Base-by-base conservation (phyloP, 1,140 invertebrate genomes). In the Neodiprion fabricii region DNA sequence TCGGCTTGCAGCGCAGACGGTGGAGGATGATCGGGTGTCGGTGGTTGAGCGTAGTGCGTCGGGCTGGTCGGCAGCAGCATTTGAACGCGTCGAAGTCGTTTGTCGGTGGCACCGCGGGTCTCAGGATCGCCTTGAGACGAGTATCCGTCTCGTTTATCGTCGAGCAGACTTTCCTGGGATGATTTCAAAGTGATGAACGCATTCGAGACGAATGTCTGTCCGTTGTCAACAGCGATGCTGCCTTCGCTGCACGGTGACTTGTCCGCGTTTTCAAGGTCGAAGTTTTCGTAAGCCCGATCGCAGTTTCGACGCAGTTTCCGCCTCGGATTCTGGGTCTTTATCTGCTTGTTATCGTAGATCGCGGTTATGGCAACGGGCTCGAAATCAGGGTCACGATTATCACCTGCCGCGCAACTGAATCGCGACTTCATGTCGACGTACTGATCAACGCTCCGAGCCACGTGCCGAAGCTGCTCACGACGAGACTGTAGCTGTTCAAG, bases 1-100 rank as follows among this genome's bases (percentile, higher is more conserved):
- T 96, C 94, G 0, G 97, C 97, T 79, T 96, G 95, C 78, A 92
- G 91, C 8, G 96, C 95, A n/a, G 95, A 96, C 0, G 97, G 97
- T 8, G 97, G 97, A 7, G 96, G 96, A 89, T 97, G 96, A 82
- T 98, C 96, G 0, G 97, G 96, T 5, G 96, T 98, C 0, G 96
- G 96, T 7, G 96, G 96, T 88, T 98, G 96, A 70, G 93, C 91
- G 81, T 97, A 97, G 82, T 97, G 95, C 7, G 95, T 96, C 1
- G 96, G 96, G 77, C 95, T 96, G 47, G 91, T 87, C 1, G 92
- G 92, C 74, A 91, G 79, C 67, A 93, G 89, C 88, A 91, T 89
- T 76, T 90, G 89, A 3, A 89, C 85, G 77, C 84, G 83, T 77
- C 78, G 86, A 61, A 87, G 75, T 76, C 83, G 79, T 74, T 88